These are phyloP conservation scores for Strigamia crassipes DNA, from an alignment of 2,888 invertebrate genomes.

Conservation along the genomic window DNA sequence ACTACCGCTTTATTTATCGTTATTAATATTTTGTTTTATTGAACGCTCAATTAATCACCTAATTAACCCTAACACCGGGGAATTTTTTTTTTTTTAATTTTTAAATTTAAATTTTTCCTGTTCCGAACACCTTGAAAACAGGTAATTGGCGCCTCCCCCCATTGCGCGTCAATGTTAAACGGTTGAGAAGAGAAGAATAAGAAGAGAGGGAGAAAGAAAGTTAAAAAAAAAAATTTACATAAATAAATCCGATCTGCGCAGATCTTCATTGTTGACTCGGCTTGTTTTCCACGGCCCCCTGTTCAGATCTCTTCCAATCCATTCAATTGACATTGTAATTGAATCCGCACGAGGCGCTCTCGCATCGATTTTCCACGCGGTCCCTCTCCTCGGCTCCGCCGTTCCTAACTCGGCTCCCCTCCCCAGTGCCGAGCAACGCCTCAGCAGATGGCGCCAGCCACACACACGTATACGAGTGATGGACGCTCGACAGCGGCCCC, in stretches of 20 bases:
- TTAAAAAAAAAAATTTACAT: not conserved
- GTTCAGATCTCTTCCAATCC: constrained; percentile 12
- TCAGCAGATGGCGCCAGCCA: constrained; percentile 21
- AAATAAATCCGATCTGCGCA: not conserved
- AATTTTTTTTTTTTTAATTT: no score
- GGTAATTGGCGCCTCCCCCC: not conserved
- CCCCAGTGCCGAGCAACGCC: constrained; percentile 7
- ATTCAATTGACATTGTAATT: constrained; percentile 21
- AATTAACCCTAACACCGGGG: not conserved
- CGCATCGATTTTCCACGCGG: constrained; percentile 17
- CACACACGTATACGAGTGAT: not conserved
- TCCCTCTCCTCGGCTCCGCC: not conserved
- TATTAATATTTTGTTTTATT: not conserved
- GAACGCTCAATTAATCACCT: not conserved
- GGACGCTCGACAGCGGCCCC: not conserved
- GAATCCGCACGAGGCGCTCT: constrained; percentile 21
- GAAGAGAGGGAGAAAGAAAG: no score
- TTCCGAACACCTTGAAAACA: not conserved
- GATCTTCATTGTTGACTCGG: not conserved
- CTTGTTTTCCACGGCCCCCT: not conserved
- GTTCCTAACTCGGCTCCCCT: not conserved
- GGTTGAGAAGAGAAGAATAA: not conserved
- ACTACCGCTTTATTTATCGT: not conserved
- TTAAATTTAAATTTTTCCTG: no score
- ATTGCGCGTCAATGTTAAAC: not conserved